These are phyloP conservation scores for Neodiprion pinetum DNA, from an alignment of 1,140 invertebrate species.

Conservation along the genomic window DNA sequence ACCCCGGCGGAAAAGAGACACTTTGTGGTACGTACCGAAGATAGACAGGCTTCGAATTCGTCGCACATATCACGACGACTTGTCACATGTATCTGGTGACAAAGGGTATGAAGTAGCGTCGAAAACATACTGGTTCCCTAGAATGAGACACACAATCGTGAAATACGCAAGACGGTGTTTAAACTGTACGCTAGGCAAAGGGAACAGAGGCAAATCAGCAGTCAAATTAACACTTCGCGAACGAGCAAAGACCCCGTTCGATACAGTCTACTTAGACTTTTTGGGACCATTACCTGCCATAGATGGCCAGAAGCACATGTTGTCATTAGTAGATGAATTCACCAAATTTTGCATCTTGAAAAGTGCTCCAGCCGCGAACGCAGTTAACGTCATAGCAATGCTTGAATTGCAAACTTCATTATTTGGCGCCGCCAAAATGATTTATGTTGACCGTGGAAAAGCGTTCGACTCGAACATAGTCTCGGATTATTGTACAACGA, in stretches of 20 bases:
- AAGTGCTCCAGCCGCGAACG: background rate
- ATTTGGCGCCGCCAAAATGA: background rate
- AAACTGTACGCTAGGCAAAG: constrained; percentile 34
- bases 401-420: background rate
- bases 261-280: constrained; percentile 43
- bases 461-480: background rate
- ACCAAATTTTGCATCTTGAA: constrained; percentile 4
- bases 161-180: constrained; percentile 36
- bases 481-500: background rate
- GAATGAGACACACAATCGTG: constrained; percentile 33
- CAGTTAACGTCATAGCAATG: background rate
- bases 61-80: constrained; percentile 44
- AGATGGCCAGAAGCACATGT: constrained; percentile 21
- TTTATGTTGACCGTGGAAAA: background rate
- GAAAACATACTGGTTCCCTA: constrained; percentile 39
- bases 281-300: constrained; percentile 40
- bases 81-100: constrained; percentile 35
- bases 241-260: background rate
- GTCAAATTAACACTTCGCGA: background rate
- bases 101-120: constrained; percentile 27
- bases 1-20: constrained; percentile 30
- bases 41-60: constrained; percentile 38
- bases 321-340: constrained; percentile 20
- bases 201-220: background rate
- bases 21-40: constrained; percentile 38